Evolutionary conservation across 2,888 invertebrate genomes (phyloP).

Genomic region (Rosalia funebris): DNA sequence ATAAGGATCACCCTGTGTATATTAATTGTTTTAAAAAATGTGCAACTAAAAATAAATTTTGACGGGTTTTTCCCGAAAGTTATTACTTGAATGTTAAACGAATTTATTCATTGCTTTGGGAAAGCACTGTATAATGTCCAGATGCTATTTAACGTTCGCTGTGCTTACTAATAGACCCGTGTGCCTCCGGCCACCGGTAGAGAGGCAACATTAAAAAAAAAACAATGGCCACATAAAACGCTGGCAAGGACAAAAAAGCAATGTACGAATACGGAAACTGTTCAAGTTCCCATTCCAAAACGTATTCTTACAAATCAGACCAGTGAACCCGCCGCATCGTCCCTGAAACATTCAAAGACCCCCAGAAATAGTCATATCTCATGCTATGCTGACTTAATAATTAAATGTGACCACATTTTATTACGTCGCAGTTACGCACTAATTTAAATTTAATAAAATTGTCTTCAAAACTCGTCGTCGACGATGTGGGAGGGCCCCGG

Average conservation of each 20-base stretch:
- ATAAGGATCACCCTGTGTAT: too few species aligned
- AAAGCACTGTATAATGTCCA: too few species aligned
- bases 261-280: conserved; percentile 45
- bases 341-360: conserved; percentile 49
- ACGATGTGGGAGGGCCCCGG: not conserved
- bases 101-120: too few species aligned
- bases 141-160: too few species aligned
- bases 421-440: conserved; percentile 18
- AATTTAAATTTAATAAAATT: conserved; percentile 1
- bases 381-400: conserved; percentile 18
- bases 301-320: conserved; percentile 46
- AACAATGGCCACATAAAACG: conserved; percentile 26
- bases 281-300: conserved; percentile 38
- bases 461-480: not conserved
- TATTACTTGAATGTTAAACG: too few species aligned
- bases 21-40: too few species aligned
- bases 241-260: conserved; percentile 39
- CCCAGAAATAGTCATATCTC: conserved; percentile 31
- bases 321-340: conserved; percentile 47
- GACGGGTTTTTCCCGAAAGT: too few species aligned
- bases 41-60: too few species aligned
- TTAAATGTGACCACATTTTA: conserved; percentile 7
- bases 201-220: conserved; percentile 28
- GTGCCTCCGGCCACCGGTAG: not conserved
- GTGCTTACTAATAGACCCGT: not conserved